Percentiles rank a stretch among this genome's conserved stretches.
Conservation (phyloP, 1,140 invertebrate genomes). For the Heterodera carotae region DNA sequence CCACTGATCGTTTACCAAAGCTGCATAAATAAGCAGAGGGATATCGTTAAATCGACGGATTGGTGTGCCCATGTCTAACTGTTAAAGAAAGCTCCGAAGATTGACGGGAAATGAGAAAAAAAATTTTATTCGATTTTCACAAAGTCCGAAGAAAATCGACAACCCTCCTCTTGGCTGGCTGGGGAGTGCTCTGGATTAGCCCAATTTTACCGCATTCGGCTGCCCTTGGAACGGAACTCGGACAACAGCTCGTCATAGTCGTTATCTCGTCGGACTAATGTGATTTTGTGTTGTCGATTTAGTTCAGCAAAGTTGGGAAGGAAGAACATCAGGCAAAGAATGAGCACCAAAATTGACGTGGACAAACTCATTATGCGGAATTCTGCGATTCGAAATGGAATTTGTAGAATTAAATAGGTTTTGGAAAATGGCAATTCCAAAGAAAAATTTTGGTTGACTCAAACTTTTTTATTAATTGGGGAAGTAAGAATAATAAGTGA, state of each 20-base stretch:
- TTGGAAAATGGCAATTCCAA: background rate
- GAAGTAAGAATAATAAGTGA: no score
- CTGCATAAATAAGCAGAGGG: background rate
- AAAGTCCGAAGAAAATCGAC: no score
- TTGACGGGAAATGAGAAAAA: no score
- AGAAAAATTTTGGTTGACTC: no score
- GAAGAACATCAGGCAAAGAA: background rate
- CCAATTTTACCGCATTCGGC: conserved; percentile 26
- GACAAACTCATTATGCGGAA: background rate
- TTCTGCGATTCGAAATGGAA: background rate
- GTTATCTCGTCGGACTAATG: conserved; percentile 20
- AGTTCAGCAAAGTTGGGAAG: background rate
- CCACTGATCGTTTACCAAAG: background rate
- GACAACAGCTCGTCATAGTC: conserved; percentile 23
- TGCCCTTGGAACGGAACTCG: conserved; percentile 29
- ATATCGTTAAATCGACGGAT: background rate
- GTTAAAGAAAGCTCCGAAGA: background rate
- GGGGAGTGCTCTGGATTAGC: no score
- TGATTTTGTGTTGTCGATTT: conserved; percentile 14
- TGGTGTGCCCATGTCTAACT: no score
- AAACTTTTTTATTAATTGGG: no score
- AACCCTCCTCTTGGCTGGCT: no score
- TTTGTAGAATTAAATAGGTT: background rate
- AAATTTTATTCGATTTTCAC: no score
- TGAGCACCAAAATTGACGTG: background rate